Base-by-base conservation (phyloP, 2,888 invertebrate genomes). In the Neoitamus cyanurus region DNA sequence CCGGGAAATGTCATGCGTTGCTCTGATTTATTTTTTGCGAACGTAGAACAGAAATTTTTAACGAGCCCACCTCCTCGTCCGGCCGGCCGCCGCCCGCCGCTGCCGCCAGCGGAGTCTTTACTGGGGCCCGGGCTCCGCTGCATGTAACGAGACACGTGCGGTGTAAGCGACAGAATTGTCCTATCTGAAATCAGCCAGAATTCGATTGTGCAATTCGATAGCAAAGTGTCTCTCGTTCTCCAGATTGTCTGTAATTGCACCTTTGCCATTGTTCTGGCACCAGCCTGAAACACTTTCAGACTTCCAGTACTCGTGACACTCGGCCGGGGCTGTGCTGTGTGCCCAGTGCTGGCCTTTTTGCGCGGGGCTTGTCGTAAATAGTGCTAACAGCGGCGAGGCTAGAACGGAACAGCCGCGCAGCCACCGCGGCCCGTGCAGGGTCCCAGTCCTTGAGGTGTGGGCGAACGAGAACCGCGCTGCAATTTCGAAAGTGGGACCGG, bases 161-260 rank as follows among this genome's bases (percentile, higher is more conserved):
- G 25, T 37, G 68, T 36, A 34, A 69, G 28, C 36, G 69, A 83
- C 72, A 83, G 72, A 70, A 83, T 70, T 70, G 46, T 83, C 83
- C 72, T 70, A 83, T 83, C 72, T 83, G 46, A 72, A 72, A 83
- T 83, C 83, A 31, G 36, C 20, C 37, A 70, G 83, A 83, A 83
- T 83, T 75, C 73, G 83, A 83, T 83, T 83, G 83, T 72, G 46
- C 83, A 83, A 83, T 83, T 73, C 75, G 83, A 83, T 83, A 83
- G 68, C 73, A 73, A 83, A 83, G 83, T 83, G 83, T 83, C 72
- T 58, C 73, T 83, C 42, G 83, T 83, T 73, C 37, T 46, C 73
- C 30, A 73, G 48, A 83, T 73, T 83, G 42, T 31, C 37, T 72
- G 83, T 83, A 83, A 83, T 83, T 83, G 83, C 72, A 75, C 75